These are phyloP conservation scores for Chrysochloris asiatica DNA, from an alignment of 2,113 vertebrate species.

Conservation along the genomic window DNA sequence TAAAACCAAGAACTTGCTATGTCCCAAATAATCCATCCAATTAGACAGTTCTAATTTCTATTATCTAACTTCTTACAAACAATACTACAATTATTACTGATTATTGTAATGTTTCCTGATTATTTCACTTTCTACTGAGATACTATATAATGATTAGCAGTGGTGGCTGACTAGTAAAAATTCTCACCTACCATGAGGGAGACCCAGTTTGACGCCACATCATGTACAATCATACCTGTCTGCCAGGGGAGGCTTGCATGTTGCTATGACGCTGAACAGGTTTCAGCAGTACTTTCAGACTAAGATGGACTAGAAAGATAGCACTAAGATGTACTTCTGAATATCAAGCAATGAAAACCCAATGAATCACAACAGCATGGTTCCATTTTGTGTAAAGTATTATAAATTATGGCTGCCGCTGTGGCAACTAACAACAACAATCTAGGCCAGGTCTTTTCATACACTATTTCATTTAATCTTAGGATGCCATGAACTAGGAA, in stretches of 20 bases:
- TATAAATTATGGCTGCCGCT: not conserved
- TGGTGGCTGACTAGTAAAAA: not conserved
- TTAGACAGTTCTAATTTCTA: not conserved
- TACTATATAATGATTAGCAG: not conserved
- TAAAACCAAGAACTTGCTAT: slow-evolving; percentile 1
- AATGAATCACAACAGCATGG: not conserved
- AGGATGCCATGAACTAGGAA: not conserved
- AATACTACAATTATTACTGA: too few species aligned
- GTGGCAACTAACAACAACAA: not conserved
- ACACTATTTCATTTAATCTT: not conserved
- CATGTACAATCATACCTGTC: not conserved
- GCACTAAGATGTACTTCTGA: not conserved
- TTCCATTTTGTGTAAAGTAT: not conserved
- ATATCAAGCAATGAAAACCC: not conserved
- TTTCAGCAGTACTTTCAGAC: not conserved
- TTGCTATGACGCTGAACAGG: not conserved
- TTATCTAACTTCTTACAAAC: too few species aligned
- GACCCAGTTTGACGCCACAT: not conserved
- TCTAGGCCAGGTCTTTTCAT: not conserved
- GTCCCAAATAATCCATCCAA: not conserved
- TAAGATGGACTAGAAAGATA: not conserved
- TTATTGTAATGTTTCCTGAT: not conserved
- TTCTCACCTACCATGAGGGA: not conserved
- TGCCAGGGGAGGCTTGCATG: not conserved
- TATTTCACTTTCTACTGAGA: not conserved